phyloP scores from a whole-genome alignment of 2,113 vertebrate species.

The Megaptera novaeangliae region DNA sequence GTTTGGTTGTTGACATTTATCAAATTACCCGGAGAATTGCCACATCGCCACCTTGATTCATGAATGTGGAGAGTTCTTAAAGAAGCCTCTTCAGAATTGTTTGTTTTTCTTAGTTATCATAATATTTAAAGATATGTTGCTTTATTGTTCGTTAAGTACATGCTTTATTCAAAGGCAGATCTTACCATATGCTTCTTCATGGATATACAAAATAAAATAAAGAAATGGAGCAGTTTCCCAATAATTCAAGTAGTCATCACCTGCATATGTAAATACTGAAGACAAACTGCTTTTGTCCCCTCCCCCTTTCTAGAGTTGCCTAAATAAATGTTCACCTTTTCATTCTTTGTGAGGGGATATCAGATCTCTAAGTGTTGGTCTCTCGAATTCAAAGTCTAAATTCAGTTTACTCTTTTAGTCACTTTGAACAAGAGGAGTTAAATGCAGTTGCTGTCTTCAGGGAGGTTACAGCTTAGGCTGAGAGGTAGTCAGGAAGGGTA shows the following conservation, averaged over 20 bases:
- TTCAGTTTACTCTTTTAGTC: background rate
- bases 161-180: background rate
- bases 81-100: slow-evolving; percentile 44
- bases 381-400: background rate
- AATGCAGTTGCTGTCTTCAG: background rate
- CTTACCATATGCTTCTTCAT: background rate
- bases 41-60: background rate
- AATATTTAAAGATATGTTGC: slow-evolving; percentile 19
- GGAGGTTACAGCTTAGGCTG: background rate
- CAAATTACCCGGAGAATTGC: slow-evolving; percentile 11
- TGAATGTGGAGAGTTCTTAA: background rate
- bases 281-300: background rate
- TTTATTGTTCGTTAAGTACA: background rate
- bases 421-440: background rate
- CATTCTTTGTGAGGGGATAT: background rate
- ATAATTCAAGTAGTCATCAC: background rate
- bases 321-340: background rate
- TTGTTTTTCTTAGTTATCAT: slow-evolving; percentile 26
- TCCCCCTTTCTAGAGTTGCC: background rate
- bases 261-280: background rate
- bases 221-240: background rate
- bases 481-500: background rate
- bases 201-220: background rate
- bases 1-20: slow-evolving; percentile 55
- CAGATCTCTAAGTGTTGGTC: background rate